Percentiles rank a stretch among this genome's conserved stretches.
Conservation (phyloP, 1,140 invertebrate species). For the Agrilus planipennis region DNA sequence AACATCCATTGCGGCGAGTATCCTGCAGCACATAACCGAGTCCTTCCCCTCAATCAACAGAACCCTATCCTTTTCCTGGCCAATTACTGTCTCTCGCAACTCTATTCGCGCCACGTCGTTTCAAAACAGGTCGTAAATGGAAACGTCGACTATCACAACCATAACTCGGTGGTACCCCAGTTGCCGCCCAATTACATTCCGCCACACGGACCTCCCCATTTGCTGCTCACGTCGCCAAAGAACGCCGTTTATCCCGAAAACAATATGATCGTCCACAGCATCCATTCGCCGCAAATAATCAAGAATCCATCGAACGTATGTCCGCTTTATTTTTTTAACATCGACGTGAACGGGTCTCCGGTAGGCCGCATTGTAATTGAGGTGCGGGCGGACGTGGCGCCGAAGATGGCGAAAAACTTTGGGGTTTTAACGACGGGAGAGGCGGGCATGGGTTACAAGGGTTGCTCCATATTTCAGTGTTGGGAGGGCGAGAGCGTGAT, state of each 20-base stretch:
- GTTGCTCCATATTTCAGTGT: constrained; percentile 68
- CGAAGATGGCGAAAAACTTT: constrained; percentile 87
- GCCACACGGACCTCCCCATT: constrained; percentile 21
- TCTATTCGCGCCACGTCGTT: constrained; percentile 55
- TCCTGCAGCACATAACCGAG: constrained; percentile 32
- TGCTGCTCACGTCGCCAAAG: constrained; percentile 30
- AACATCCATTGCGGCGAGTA: constrained; percentile 43
- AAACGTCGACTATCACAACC: constrained; percentile 40
- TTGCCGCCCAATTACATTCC: constrained; percentile 20
- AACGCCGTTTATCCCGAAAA: constrained; percentile 27
- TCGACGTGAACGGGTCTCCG: constrained; percentile 58
- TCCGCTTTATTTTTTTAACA: constrained; percentile 64
- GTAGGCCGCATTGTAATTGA: constrained; percentile 71
- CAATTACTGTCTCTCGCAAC: constrained; percentile 59
- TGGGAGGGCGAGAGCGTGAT: constrained; percentile 73
- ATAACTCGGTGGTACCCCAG: constrained; percentile 14
- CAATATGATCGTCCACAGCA: constrained; percentile 28
- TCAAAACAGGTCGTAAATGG: constrained; percentile 47
- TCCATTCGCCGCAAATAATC: constrained; percentile 36
- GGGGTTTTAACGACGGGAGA: constrained; percentile 66
- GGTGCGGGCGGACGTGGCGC: constrained; percentile 71
- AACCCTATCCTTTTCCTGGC: constrained; percentile 57
- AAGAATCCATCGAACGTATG: constrained; percentile 42
- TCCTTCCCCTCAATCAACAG: constrained; percentile 34
- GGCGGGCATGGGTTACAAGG: constrained; percentile 64